Base-by-base conservation (phyloP, 2,888 invertebrate genomes). In the Kryphioiulus occultus region DNA sequence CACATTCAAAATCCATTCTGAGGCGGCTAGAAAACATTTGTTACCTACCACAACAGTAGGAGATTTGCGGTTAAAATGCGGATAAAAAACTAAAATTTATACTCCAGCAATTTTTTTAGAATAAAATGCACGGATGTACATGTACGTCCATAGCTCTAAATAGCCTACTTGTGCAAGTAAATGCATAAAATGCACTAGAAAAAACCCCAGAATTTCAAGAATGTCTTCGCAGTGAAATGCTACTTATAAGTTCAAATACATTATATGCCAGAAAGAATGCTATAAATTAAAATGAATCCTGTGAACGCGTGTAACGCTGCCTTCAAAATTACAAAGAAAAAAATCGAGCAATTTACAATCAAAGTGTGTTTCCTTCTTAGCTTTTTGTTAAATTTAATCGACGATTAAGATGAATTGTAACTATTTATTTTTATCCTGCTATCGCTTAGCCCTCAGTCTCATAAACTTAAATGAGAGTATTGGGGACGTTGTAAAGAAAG, bases 1-100 rank as follows among this genome's bases (percentile, higher is more conserved):
- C 68, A 26, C 68, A 26, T 68, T 68, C 68, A 26, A 68, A 68
- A 68, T 68, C 68, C 68, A 68, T 68, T 68, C 19, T 68, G 68
- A 9, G 22, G 22, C 26, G 68, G 68, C 22, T 53, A 7, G 12
- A 53, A 53, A 53, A 10, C 68, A 68, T 68, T 68, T 68, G 68
- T 68, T 68, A n/a, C 68, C 26, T 26, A 10, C n/a, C 26, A 26
- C 68, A 19, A 68, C 22, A 68, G 26, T 68, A 10, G 26, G 26
- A 68, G 19, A 68, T 26, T 68, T 68, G 68, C 26, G 68, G 68
- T 4, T 68, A 26, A 19, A 68, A 68, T 1, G 3, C 19, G 7
- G n/a, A 53, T 53, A 53, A 53, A 53, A 53, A 53, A 44, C 12
- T 44, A 12, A 53, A 53, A 53, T 19, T 53, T 53, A 53, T 53